Base-by-base conservation (phyloP, 2,888 invertebrate species). In the Ornithoptera alexandrae region DNA sequence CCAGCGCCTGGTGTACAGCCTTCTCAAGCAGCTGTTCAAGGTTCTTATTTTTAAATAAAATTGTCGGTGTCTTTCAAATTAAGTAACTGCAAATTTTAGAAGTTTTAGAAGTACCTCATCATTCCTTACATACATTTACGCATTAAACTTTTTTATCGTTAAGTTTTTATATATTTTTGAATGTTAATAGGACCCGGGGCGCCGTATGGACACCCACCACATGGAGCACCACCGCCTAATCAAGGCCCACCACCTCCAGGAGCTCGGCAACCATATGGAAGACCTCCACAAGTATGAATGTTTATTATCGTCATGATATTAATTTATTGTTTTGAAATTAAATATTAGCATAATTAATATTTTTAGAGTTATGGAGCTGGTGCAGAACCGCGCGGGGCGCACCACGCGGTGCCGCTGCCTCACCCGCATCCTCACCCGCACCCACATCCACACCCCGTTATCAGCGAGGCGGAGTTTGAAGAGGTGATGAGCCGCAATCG, bases 401-500 rank as follows among this genome's bases (percentile, higher is more conserved):
- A 78, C 71, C 78, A 79, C 72, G 73, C 81, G 64, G 70, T 79
- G 3, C 72, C 82, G 22, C 76, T 82, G 66, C 77, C 82, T n/a
- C 68, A 65, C 2, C 71, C 79, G 53, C 84, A 79, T 73, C 73
- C 79, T 5, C 74, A 70, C 62, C 72, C 74, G 39, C 73, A 77
- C 20, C 83, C 81, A 72, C 74, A 84, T 62, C 85, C 86, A 24
- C 83, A 82, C 72, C 83, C 87, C 10, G 87, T 79, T 72, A 93
- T 98, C 75, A 95, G 96, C 74, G 99, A 99, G 89, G 97, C 96
- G 56, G 99, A 99, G 92, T 99, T 99, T 91, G 99, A 99, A 88
- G 99, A 99, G 86, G 97, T 98, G 69, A 98, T 99, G 97, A 95
- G 97, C 70, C 94, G 99, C 74, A 99, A 99, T 91, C 94, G 99